A percentile compares a stretch with the other conserved stretches of the same genome.
Evolutionary conservation across 1,140 invertebrate genomes (phyloP).

Genomic region (Leptestheria dahalacensis): DNA sequence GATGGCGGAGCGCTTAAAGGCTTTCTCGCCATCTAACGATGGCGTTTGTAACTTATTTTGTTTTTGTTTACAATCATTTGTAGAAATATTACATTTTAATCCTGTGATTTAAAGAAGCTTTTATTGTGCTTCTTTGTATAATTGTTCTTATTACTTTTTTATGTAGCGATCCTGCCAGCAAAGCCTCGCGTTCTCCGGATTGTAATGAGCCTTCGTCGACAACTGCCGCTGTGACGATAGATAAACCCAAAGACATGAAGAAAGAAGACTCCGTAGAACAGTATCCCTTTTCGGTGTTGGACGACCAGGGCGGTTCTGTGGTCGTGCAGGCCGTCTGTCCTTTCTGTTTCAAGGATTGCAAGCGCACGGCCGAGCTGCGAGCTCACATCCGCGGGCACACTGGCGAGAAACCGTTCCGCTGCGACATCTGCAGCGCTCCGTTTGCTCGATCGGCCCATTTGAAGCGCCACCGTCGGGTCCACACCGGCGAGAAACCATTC

Average conservation of each 20-base stretch:
- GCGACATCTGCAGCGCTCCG: constrained; percentile 29
- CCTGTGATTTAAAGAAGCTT: no score
- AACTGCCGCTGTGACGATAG: background rate
- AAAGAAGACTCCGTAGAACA: constrained; percentile 1
- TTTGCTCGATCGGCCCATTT: constrained; percentile 31
- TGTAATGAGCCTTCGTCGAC: background rate
- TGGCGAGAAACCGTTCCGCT: constrained; percentile 28
- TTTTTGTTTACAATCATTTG: no score
- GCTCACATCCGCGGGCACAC: constrained; percentile 28
- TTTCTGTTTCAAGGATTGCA: constrained; percentile 20
- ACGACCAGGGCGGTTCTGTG: constrained; percentile 7
- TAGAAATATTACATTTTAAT: no score
- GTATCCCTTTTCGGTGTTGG: constrained; percentile 15
- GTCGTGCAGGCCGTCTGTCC: constrained; percentile 18
- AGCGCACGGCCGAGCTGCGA: constrained; percentile 22
- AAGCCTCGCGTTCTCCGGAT: background rate
- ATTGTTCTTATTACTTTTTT: no score
- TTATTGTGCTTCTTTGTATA: no score
- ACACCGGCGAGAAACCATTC: constrained; percentile 29
- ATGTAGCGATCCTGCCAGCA: background rate
- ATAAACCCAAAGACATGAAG: constrained; percentile 2
- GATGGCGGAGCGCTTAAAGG: no score
- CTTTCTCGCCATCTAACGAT: no score
- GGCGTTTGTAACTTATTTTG: no score
- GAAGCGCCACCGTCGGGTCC: constrained; percentile 31